Conservation (phyloP, 1,140 invertebrate species). For the Chelonus insularis region DNA sequence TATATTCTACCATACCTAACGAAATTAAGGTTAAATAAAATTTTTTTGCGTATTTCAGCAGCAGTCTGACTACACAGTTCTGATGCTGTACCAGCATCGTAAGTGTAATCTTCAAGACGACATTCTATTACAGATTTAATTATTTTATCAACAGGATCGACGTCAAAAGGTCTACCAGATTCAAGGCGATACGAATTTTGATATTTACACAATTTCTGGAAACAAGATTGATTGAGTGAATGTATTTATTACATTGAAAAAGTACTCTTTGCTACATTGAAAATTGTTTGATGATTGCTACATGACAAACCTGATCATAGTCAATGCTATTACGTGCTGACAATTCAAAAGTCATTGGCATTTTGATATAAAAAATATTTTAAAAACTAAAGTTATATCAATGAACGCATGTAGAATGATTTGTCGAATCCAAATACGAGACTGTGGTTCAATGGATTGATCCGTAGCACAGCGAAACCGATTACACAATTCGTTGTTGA, state of each 20-base stretch:
- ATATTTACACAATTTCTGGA: conserved; percentile 48
- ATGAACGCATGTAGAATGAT: background rate
- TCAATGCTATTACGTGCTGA: conserved; percentile 34
- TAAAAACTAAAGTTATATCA: background rate
- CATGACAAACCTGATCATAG: conserved; percentile 36
- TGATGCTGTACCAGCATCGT: conserved; percentile 50
- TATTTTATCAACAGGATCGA: conserved; percentile 57
- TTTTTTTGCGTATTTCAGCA: conserved; percentile 51
- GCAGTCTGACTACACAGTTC: conserved; percentile 53
- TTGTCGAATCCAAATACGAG: background rate
- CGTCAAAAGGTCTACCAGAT: conserved; percentile 58
- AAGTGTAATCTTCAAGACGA: conserved; percentile 54
- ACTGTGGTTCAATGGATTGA: conserved; percentile 5
- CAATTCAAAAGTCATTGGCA: conserved; percentile 39
- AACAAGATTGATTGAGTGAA: background rate
- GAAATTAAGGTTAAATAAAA: conserved; percentile 58
- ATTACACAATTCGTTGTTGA: background rate
- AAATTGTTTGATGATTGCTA: conserved; percentile 6
- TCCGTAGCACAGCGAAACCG: background rate
- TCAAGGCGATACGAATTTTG: conserved; percentile 60
- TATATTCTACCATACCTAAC: conserved; percentile 55
- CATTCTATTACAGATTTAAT: conserved; percentile 53
- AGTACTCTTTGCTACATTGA: background rate
- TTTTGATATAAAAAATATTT: too few species aligned
- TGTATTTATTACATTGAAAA: background rate